Percentiles rank a stretch among this genome's conserved stretches.
These are phyloP conservation scores for Pangasius sanitwongsei DNA, from an alignment of 2,797 vertebrate species.

Conservation along the genomic window DNA sequence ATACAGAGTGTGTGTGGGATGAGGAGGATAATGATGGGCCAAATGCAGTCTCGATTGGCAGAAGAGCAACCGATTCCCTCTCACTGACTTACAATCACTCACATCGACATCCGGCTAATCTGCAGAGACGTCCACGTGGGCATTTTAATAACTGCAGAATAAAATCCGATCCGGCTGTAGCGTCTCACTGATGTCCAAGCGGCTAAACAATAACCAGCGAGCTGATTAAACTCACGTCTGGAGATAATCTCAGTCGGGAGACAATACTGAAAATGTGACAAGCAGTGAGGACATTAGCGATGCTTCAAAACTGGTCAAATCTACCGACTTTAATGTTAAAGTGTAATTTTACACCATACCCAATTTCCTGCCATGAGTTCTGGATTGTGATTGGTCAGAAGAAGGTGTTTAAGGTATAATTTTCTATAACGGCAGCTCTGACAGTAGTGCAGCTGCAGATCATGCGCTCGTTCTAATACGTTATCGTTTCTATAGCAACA, in stretches of 20 bases:
- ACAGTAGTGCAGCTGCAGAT: neutral
- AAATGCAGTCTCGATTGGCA: conserved; percentile 13
- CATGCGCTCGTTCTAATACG: neutral
- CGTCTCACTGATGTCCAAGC: neutral
- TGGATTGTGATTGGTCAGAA: neutral
- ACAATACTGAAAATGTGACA: neutral
- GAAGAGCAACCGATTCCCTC: neutral
- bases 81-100: neutral
- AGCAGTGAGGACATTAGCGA: neutral
- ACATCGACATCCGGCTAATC: neutral
- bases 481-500: neutral
- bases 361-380: neutral
- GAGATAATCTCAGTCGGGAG: too few relatives aligned
- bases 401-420: neutral
- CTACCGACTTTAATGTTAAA: neutral
- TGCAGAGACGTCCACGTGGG: neutral
- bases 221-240: neutral
- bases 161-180: neutral
- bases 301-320: neutral
- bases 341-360: neutral
- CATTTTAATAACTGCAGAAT: neutral
- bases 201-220: neutral
- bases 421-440: neutral
- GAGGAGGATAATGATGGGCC: conserved; percentile 26
- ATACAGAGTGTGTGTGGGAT: conserved; percentile 14